These are phyloP conservation scores for Prinia subflava DNA, from an alignment of 2,113 vertebrate genomes.

Conservation along the genomic window DNA sequence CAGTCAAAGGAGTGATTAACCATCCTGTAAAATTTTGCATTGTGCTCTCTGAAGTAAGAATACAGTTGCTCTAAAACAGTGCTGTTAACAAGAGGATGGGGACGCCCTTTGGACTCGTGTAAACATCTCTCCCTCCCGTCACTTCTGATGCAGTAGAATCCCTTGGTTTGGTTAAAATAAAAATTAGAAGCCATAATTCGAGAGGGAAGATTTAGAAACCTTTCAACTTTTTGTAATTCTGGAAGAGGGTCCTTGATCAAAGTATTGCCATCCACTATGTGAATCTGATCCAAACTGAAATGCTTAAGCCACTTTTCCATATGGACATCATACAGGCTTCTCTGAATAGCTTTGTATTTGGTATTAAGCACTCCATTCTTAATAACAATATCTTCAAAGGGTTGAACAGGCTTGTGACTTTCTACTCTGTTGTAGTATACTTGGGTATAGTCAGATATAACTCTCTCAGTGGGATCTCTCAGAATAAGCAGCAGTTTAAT, in stretches of 20 bases:
- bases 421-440: slow-evolving; percentile 92
- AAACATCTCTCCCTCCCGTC: slow-evolving; percentile 89
- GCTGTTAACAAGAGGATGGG: slow-evolving; percentile 85
- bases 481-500: slow-evolving; percentile 89
- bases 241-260: slow-evolving; percentile 88
- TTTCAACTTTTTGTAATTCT: slow-evolving; percentile 89
- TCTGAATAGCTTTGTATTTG: slow-evolving; percentile 91
- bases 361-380: slow-evolving; percentile 87
- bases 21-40: slow-evolving; percentile 88
- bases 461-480: slow-evolving; percentile 87
- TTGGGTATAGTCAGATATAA: slow-evolving; percentile 94
- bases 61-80: slow-evolving; percentile 87
- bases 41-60: slow-evolving; percentile 88
- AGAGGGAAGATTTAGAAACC: slow-evolving; percentile 85
- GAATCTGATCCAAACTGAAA: slow-evolving; percentile 88
- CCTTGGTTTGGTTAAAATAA: slow-evolving; percentile 95
- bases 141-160: slow-evolving; percentile 92
- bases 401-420: slow-evolving; percentile 90
- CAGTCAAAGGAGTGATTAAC: slow-evolving; percentile 89
- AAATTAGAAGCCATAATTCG: slow-evolving; percentile 89
- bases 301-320: slow-evolving; percentile 90
- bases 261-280: slow-evolving; percentile 89
- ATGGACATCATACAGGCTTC: slow-evolving; percentile 89
- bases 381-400: slow-evolving; percentile 90
- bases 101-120: slow-evolving; percentile 91